Evolutionary conservation across 2,113 vertebrate genomes (phyloP).

Genomic region (Camelus dromedarius): DNA sequence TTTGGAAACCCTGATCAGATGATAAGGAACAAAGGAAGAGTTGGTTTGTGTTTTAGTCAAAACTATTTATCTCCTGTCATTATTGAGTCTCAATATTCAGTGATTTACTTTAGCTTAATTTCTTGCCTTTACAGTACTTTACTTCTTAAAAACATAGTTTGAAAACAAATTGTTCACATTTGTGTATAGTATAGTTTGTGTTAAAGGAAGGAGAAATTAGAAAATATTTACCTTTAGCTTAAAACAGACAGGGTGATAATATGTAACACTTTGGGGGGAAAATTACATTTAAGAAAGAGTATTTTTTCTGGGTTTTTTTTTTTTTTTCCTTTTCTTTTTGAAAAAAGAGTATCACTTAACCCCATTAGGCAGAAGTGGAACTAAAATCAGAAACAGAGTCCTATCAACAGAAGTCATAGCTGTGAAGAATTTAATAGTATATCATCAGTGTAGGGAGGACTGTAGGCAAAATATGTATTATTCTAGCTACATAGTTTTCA

Average conservation of each 20-base stretch:
- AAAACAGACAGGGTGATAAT: background rate
- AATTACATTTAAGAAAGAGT: background rate
- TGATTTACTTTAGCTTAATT: background rate
- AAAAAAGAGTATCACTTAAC: background rate
- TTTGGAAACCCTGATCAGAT: background rate
- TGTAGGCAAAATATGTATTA: background rate
- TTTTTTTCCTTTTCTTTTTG: too few relatives aligned
- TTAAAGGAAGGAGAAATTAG: background rate
- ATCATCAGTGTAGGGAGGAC: background rate
- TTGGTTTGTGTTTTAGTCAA: slow-evolving; percentile 10
- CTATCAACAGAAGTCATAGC: background rate
- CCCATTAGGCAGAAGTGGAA: background rate
- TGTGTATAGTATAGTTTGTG: background rate
- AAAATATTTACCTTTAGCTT: slow-evolving; percentile 26
- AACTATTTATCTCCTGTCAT: background rate
- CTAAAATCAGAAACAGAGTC: background rate
- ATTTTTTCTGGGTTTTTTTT: too few relatives aligned
- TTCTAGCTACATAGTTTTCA: background rate
- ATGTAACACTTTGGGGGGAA: background rate
- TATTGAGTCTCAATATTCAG: background rate
- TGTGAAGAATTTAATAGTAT: background rate
- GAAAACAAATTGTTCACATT: slow-evolving; percentile 21
- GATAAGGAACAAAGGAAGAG: background rate
- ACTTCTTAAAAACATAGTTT: background rate
- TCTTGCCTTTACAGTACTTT: background rate